Evolutionary conservation across 2,888 invertebrate species (phyloP), one percentile per base, ranked within the genome.

Genomic region (Cordylochernes scorpioides): DNA sequence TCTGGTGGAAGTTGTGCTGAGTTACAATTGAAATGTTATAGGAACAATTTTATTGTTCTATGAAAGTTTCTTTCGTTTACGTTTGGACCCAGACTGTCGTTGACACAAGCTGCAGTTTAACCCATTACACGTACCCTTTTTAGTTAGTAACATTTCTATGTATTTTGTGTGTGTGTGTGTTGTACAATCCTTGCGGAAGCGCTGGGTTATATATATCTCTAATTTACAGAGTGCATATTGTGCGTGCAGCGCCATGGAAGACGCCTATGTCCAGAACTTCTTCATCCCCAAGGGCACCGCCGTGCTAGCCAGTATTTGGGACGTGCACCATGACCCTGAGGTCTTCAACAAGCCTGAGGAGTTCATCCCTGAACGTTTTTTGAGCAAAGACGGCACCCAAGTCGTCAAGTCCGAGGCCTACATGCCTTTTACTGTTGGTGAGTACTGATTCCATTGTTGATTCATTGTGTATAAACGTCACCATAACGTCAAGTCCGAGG

Each of bases 301-400:
- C 2, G 31, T 43, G 13, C 30, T 43, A 6, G 33, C 38, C 17
- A 40, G 41, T 27, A 31, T 43, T n/a, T 32, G 39, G 28, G 36
- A 38, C 5, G 37, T 43, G 1, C 41, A 41, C 33, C 34, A 40
- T 22, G 42, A 43, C 15, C 33, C 34, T 2, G 27, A 26, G 2
- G 28, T 34, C 16, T 43, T 39, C 38, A 36, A 35, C 1, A 22
- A 42, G 16, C 42, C 41, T 4, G 28, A 34, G 3, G 9, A 24
- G 4, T 43, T 41, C 30, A 33, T 30, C 18, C 41, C 43, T 7
- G 34, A 39, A 14, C 17, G 42, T 2, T 43, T 43, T 26, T 28
- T 43, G 1, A 27, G 33, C 4, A 32, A 29, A 1, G 38, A 42
- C 14, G 37, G 35, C 7, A 31, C 27, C 13, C 27, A 30, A 16